Evolutionary conservation across 2,797 vertebrate genomes (phyloP).

Genomic region (Sebastes trivittatus): DNA sequence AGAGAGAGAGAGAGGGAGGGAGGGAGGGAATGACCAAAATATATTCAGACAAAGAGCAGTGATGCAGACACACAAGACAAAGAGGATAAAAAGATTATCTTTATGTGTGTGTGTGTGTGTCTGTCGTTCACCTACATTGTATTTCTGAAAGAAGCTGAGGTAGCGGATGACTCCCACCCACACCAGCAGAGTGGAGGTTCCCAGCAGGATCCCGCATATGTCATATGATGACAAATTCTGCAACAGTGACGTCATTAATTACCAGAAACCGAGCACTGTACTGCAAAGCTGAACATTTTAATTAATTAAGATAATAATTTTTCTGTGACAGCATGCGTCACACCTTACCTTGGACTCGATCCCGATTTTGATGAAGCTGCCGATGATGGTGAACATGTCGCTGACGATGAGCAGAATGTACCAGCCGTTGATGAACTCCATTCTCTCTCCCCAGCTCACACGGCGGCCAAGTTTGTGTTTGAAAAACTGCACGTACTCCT

Average conservation of each 20-base stretch:
- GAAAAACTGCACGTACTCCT: slow-evolving; percentile 91
- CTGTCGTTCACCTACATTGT: slow-evolving; percentile 84
- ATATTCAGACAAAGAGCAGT: not conserved
- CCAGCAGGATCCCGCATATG: slow-evolving; percentile 91
- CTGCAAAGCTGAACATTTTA: not conserved
- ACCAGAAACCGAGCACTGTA: not conserved
- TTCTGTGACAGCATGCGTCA: not conserved
- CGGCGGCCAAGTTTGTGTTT: slow-evolving; percentile 62
- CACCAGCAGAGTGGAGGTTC: slow-evolving; percentile 93
- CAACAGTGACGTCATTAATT: not conserved
- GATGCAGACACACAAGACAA: not conserved
- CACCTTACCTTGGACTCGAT: slow-evolving; percentile 90
- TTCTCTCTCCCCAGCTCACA: slow-evolving; percentile 84
- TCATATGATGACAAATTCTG: slow-evolving; percentile 91
- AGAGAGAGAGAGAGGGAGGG: not conserved
- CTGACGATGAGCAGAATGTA: slow-evolving; percentile 93
- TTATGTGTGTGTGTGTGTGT: not conserved
- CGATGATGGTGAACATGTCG: slow-evolving; percentile 89
- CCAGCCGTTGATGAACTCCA: slow-evolving; percentile 96
- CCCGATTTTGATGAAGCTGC: slow-evolving; percentile 93
- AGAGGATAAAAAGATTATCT: not conserved
- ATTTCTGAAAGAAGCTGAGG: slow-evolving; percentile 96
- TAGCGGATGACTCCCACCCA: slow-evolving; percentile 97
- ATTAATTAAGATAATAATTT: not conserved
- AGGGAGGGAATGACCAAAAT: not conserved